Percentiles rank a stretch among this genome's conserved stretches.
phyloP scores from a whole-genome alignment of 2,888 invertebrate genomes.

The Stenichneumon culpator region DNA sequence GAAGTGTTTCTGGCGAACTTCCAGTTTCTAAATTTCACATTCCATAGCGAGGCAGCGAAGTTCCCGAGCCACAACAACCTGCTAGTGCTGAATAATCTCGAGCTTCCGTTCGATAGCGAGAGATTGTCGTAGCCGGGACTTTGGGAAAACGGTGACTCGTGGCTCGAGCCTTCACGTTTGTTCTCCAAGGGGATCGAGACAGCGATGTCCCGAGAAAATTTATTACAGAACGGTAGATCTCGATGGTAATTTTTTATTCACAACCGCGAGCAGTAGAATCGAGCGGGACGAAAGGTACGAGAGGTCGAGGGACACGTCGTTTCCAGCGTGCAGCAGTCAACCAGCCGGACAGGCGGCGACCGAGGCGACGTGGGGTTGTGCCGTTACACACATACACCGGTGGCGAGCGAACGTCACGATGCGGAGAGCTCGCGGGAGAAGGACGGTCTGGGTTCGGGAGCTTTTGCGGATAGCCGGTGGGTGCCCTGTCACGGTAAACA shows the following conservation, averaged over 20 bases:
- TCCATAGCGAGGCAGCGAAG: not conserved
- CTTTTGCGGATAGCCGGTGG: conserved; percentile 67
- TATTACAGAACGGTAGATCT: conserved; percentile 54
- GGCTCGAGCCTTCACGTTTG: conserved; percentile 27
- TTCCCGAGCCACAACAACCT: not conserved
- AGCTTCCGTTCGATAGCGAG: not conserved
- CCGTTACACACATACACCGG: not conserved
- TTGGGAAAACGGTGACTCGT: not conserved
- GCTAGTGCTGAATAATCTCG: not conserved
- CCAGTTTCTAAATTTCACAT: not conserved
- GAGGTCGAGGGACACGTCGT: conserved; percentile 43
- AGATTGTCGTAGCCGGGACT: conserved; percentile 10
- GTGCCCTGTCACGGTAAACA: conserved; percentile 61
- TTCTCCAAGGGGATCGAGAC: conserved; percentile 48
- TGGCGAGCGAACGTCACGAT: conserved; percentile 59
- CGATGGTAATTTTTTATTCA: conserved; percentile 67
- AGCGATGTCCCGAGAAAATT: conserved; percentile 50
- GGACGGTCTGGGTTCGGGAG: conserved; percentile 62
- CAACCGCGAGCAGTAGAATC: conserved; percentile 32
- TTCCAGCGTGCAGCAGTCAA: conserved; percentile 56
- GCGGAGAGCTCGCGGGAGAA: conserved; percentile 61
- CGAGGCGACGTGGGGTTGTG: conserved; percentile 13
- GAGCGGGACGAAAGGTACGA: conserved; percentile 17
- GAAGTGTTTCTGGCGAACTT: too few relatives aligned
- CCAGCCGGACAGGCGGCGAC: conserved; percentile 33